Conservation (phyloP, 2,888 invertebrate genomes). For the Epinotia nisella region DNA sequence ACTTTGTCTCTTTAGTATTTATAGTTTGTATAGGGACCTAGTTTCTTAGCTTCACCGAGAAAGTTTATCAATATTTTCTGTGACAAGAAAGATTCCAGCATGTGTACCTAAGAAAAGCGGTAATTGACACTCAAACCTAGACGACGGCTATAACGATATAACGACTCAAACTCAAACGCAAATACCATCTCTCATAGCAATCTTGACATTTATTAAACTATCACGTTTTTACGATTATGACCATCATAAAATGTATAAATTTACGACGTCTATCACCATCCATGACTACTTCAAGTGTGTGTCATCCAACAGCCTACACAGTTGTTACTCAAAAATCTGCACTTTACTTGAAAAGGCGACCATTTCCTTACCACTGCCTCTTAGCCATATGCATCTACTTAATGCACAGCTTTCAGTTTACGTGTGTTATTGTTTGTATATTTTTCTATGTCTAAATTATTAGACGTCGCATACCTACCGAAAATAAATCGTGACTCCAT, state of each 20-base stretch:
- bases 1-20: too few relatives aligned
- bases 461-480: background rate
- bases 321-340: background rate
- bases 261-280: constrained; percentile 22
- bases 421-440: background rate
- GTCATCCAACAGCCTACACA: constrained; percentile 9
- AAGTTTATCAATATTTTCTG: background rate
- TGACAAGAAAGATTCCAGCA: background rate
- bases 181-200: constrained; percentile 3
- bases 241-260: constrained; percentile 33
- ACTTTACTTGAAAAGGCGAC: background rate
- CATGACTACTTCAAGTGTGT: constrained; percentile 27
- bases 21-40: too few relatives aligned
- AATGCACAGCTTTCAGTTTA: background rate
- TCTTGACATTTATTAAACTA: constrained; percentile 21
- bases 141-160: constrained; percentile 1
- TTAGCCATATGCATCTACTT: background rate
- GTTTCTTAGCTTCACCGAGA: background rate
- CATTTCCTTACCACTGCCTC: background rate
- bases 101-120: background rate
- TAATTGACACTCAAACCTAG: background rate
- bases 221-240: constrained; percentile 24
- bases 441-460: background rate
- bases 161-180: background rate
- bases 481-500: background rate